phyloP scores from a whole-genome alignment of 2,113 vertebrate genomes.

The Xenotilapia flavipinnis region DNA sequence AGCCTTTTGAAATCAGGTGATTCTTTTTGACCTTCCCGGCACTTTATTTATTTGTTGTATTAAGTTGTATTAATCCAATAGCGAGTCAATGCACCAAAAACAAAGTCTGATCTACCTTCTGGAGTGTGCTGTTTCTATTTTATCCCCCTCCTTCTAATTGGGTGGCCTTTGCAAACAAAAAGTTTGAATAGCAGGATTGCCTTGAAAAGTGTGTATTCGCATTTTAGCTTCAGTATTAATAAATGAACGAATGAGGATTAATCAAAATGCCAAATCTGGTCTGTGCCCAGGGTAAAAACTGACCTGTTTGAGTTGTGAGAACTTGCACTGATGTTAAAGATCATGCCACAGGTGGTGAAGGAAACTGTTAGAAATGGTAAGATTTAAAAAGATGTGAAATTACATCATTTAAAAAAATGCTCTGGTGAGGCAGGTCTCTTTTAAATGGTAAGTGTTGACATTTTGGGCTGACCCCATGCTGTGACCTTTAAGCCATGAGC shows the following conservation, averaged over 20 bases:
- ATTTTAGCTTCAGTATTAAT: neutral
- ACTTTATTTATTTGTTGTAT: neutral
- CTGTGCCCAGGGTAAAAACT: neutral
- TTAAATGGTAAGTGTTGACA: neutral
- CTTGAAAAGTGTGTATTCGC: neutral
- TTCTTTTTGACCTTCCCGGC: neutral
- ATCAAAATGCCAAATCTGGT: neutral
- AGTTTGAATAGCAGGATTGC: neutral
- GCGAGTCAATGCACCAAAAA: neutral
- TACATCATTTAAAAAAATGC: neutral
- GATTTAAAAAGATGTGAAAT: neutral
- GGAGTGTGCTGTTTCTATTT: neutral
- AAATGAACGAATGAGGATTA: neutral
- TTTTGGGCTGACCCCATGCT: neutral
- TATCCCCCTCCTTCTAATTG: neutral
- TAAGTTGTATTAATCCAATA: neutral
- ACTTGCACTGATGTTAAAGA: neutral
- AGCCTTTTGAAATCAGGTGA: neutral
- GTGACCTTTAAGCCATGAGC: constrained; percentile 21
- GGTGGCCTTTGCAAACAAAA: neutral
- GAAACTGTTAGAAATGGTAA: neutral
- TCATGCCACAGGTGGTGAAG: neutral
- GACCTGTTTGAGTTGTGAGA: neutral
- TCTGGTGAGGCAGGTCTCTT: neutral
- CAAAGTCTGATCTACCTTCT: neutral